Evolutionary conservation across 1,140 invertebrate species (phyloP).

Genomic region (Subanguina moxae): DNA sequence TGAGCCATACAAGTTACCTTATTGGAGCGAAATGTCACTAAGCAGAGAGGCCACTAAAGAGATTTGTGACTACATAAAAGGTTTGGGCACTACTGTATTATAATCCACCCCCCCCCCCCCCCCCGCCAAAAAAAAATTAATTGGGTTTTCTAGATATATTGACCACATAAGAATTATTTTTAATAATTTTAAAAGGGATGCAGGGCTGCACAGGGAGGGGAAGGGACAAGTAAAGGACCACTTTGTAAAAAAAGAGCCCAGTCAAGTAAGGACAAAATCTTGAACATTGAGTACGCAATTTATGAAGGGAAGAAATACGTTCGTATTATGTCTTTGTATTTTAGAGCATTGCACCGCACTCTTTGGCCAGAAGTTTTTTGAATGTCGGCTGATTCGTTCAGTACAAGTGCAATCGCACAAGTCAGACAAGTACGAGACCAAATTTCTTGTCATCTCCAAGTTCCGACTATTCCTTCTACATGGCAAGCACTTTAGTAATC

Average conservation of each 20-base stretch:
- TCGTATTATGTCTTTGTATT: too few species aligned
- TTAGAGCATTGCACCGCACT: conserved; percentile 47
- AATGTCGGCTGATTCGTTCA: conserved; percentile 41
- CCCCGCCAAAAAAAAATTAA: conserved; percentile 2
- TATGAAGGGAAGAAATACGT: too few species aligned
- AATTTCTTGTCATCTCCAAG: conserved; percentile 54
- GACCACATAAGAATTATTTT: too few species aligned
- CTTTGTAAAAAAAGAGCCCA: too few species aligned
- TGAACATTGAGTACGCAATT: too few species aligned
- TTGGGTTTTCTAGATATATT: too few species aligned
- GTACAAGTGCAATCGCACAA: conserved; percentile 43
- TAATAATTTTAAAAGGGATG: too few species aligned
- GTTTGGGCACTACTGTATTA: conserved; percentile 21
- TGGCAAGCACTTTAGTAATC: conserved; percentile 43
- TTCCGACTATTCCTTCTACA: conserved; percentile 52
- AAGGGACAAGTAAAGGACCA: too few species aligned
- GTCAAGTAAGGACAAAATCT: too few species aligned
- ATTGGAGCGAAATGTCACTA: conserved; percentile 41
- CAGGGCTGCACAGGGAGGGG: too few species aligned
- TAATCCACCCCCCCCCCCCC: too few species aligned
- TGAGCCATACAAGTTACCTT: neutral
- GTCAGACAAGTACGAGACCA: conserved; percentile 50
- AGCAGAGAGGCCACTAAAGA: conserved; percentile 45
- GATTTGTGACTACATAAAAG: conserved; percentile 47
- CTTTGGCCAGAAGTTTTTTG: conserved; percentile 57